Evolutionary conservation across 2,113 vertebrate species (phyloP).

Genomic region (Bothrops jararaca): DNA sequence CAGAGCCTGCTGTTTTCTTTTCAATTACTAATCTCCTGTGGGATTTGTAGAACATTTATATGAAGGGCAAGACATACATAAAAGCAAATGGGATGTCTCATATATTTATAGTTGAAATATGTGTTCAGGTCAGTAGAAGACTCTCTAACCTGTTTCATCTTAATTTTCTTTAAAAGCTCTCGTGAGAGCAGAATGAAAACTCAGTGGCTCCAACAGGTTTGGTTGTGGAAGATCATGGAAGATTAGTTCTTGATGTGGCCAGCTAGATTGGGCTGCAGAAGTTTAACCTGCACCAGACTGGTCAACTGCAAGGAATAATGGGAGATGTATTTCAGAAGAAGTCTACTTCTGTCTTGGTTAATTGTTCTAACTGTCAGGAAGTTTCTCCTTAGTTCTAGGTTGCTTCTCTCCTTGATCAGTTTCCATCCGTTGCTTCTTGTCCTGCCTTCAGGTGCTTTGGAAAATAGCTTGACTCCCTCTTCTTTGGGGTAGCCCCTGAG

Average conservation of each 20-base stretch:
- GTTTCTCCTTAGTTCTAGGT: too few species aligned
- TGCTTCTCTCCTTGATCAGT: too few species aligned
- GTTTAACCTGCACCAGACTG: background rate
- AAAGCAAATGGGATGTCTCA: background rate
- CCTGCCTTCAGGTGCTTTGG: too few species aligned
- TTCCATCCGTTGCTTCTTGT: too few species aligned
- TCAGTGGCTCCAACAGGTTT: background rate
- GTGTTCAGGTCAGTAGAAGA: background rate
- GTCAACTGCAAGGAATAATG: background rate
- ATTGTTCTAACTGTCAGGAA: too few species aligned
- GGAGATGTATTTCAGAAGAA: background rate
- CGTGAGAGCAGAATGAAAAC: background rate
- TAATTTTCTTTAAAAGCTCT: background rate
- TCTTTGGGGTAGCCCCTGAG: too few species aligned
- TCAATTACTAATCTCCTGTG: background rate
- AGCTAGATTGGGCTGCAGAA: background rate
- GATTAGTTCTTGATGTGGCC: background rate
- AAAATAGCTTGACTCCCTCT: too few species aligned
- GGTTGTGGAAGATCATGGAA: background rate
- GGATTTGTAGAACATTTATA: background rate
- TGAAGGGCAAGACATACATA: background rate
- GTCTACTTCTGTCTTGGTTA: background rate
- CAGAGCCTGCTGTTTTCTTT: background rate
- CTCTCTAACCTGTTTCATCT: background rate
- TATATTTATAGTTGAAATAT: background rate